Base-by-base conservation (phyloP, 2,888 invertebrate genomes). In the Cheilosia grossa region DNA sequence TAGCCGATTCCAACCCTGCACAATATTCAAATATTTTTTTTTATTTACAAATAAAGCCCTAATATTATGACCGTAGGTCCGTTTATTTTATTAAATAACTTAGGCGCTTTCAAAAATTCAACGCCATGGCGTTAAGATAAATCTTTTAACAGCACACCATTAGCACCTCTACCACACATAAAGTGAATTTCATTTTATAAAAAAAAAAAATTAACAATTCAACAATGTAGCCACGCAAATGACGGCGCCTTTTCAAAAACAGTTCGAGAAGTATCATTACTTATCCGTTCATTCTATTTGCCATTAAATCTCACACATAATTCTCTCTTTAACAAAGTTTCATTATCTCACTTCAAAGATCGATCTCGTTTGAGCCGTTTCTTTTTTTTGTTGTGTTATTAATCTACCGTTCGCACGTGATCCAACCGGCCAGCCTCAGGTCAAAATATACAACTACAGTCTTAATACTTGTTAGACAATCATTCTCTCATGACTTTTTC, bases 311-410 rank as follows among this genome's bases (percentile, higher is more conserved):
- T 69, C 30, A 42, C 54, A 58, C 47, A 33, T 47, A 44, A 47
- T 33, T 69, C 33, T 56, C 44, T 44, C 33, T 69, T 44, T 56
- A 24, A 56, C 56, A 58, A 17, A 56, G 37, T 33, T 47, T 56
- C 10, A 56, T 44, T 69, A 69, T 69, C 69, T 69, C 24, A 56
- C 56, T 37, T 47, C 56, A 33, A 33, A 69, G 67, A 67, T 67
- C 67, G 44, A 67, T 67, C 42, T 67, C 24, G 54, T 67, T 42
- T 40, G 21, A 27, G 1, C 24, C 27, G 30, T 30, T 30, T 24
- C 47, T 47, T 30, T 33, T 33, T 30, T 2, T 33, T 37, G 1
- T 13, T 37, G 10, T 33, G 7, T 33, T 33, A 33, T 33, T 61
- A 13, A 15, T 40, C 40, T 1, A 58, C 15, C 13, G 21, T 5